Conservation (phyloP, 23 tunicate species). For the Halocynthia roretzi region DNA sequence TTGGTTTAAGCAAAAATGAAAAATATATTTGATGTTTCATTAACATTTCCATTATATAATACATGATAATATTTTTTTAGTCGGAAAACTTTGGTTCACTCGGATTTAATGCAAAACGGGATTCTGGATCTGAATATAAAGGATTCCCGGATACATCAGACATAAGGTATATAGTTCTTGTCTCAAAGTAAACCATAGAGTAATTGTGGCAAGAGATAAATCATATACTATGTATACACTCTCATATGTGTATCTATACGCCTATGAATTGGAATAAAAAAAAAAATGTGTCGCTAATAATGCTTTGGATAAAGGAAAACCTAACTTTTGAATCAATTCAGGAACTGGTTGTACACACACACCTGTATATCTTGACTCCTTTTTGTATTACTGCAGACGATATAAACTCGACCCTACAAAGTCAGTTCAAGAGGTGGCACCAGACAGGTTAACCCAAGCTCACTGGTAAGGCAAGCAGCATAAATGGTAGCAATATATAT, state of each 20-base stretch:
- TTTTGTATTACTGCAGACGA: too few relatives aligned
- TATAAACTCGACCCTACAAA: not conserved
- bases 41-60: not conserved
- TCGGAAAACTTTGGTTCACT: not conserved
- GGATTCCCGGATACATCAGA: not conserved
- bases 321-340: too few relatives aligned
- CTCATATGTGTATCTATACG: too few relatives aligned
- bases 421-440: conserved; percentile 23
- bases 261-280: too few relatives aligned
- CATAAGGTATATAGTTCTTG: not conserved
- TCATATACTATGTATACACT: too few relatives aligned
- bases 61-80: not conserved
- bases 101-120: not conserved
- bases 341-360: too few relatives aligned
- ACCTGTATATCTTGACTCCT: too few relatives aligned
- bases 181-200: not conserved
- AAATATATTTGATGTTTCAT: too few relatives aligned
- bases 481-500: too few relatives aligned
- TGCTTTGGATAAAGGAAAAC: too few relatives aligned
- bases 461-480: conserved; percentile 31
- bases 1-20: too few relatives aligned
- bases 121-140: not conserved
- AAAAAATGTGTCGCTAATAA: too few relatives aligned
- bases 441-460: conserved; percentile 14
- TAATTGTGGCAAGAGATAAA: not conserved